Base-by-base conservation (phyloP, 2,888 invertebrate genomes). In the Epicampocera succincta region DNA sequence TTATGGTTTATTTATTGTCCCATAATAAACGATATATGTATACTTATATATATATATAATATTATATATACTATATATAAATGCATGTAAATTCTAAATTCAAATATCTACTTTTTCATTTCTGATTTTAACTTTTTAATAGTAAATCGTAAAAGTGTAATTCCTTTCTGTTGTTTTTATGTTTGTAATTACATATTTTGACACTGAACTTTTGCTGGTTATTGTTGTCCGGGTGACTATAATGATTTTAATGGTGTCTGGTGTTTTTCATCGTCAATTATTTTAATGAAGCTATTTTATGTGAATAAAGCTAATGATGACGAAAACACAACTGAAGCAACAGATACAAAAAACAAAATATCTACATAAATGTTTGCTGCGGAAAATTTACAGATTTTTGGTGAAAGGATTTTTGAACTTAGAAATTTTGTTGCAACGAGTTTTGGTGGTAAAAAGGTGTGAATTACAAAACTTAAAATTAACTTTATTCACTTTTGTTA, bases 261-360 rank as follows among this genome's bases (percentile, higher is more conserved):
- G 63, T 68, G 73, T 81, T 81, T 76, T 81, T 77, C 73, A 76
- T 80, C 76, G 73, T 52, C 81, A 77, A 77, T 81, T 81, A 81
- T 81, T 81, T 81, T 81, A 81, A 81, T 81, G 73, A 77, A 81
- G 81, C 73, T 73, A 81, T 81, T 81, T 81, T 81, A 81, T 68
- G 63, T 54, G 72, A 68, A 77, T 56, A 71, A 60, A 77, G 72
- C 81, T 81, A 81, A 81, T 81, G 72, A 73, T 72, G 72, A 72
- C 66, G 66, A 46, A 74, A 74, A 40, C 48, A 15, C 69, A 61
- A 61, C 61, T 72, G 52, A 61, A 61, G 11, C 21, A 50, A 66
- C 48, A 66, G 52, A 48, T 15, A 46, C 13, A 44, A 56, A 46
- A 38, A 73, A 73, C 12, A 61, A 72, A 61, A 61, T 46, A 44